phyloP scores from a whole-genome alignment of 2,888 invertebrate species.

The Marasmarcha lunaedactyla region DNA sequence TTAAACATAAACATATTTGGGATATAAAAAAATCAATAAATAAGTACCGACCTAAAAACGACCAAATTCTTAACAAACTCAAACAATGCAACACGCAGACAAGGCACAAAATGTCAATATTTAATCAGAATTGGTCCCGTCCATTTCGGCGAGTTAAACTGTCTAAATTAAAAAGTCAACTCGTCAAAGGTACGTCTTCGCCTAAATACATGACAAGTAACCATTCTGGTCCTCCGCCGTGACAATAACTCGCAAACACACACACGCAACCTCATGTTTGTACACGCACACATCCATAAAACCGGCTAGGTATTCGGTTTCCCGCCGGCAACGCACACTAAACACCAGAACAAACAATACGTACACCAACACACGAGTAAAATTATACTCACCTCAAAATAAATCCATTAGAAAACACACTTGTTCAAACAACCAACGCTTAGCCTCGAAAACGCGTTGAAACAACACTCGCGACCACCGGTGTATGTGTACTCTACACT shows the following conservation, averaged over 20 bases:
- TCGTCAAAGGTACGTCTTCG: constrained; percentile 61
- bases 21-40: too few relatives aligned
- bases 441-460: constrained; percentile 70
- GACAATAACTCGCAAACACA: constrained; percentile 62
- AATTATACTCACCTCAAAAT: constrained; percentile 71
- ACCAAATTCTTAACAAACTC: too few relatives aligned
- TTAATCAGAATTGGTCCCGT: too few relatives aligned
- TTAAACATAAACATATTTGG: too few relatives aligned
- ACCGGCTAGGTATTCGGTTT: constrained; percentile 67
- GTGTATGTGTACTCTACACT: constrained; percentile 60
- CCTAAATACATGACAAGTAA: constrained; percentile 68
- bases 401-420: constrained; percentile 72
- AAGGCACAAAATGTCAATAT: too few relatives aligned
- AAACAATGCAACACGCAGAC: too few relatives aligned
- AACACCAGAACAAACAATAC: constrained; percentile 65
- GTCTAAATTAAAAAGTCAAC: constrained; percentile 62
- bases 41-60: too few relatives aligned
- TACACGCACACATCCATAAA: constrained; percentile 46
- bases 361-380: constrained; percentile 68
- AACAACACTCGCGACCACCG: constrained; percentile 62
- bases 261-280: constrained; percentile 48
- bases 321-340: constrained; percentile 67
- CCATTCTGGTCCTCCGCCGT: constrained; percentile 60
- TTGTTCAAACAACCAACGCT: constrained; percentile 71
- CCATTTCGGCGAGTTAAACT: constrained; percentile 14